Evolutionary conservation across 2,888 invertebrate genomes (phyloP).

Genomic region (Papilio protenor): DNA sequence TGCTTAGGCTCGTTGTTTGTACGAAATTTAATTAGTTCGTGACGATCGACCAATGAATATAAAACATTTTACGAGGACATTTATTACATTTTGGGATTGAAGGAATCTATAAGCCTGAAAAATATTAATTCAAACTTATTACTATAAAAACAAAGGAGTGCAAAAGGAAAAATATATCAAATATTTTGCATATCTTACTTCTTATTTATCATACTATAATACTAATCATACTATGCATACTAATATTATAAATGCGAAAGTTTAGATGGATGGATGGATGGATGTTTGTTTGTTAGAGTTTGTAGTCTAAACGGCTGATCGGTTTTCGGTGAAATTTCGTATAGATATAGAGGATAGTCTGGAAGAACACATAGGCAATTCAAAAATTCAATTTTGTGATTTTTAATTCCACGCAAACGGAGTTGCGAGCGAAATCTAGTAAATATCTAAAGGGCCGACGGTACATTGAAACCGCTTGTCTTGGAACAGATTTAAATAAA

Average conservation of each 20-base stretch:
- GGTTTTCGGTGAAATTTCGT: no score
- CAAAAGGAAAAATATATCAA: neutral
- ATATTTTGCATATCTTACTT: neutral
- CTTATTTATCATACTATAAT: no score
- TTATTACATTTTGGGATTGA: neutral
- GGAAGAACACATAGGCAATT: no score
- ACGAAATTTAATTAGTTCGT: constrained; percentile 42
- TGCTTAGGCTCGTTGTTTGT: constrained; percentile 40
- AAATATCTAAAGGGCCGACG: constrained; percentile 11
- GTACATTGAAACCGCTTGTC: neutral
- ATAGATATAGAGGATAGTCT: no score
- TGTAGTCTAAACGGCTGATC: no score
- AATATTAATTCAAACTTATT: neutral
- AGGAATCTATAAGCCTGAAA: neutral
- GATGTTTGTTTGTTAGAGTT: no score
- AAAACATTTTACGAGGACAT: neutral
- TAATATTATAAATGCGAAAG: no score
- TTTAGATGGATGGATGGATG: no score
- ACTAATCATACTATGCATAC: no score
- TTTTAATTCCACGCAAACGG: no score
- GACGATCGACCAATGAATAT: constrained; percentile 6
- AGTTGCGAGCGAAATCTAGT: no score
- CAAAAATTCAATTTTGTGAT: no score
- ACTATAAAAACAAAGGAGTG: neutral
- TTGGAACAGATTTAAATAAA: constrained; percentile 24